phyloP scores from a whole-genome alignment of 2,113 vertebrate species.

The Raja brachyura region DNA sequence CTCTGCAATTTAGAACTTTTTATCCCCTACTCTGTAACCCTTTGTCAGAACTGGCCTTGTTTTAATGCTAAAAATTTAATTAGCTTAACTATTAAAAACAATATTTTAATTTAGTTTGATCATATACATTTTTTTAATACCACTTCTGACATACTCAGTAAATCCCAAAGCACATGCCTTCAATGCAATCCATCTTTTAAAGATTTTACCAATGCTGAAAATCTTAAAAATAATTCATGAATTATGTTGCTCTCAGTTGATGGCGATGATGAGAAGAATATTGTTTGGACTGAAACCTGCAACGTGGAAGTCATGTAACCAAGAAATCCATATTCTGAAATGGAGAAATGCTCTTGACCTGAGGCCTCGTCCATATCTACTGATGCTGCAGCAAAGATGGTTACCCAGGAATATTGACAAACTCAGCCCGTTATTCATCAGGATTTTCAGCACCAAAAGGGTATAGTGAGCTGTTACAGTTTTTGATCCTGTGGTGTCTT shows the following conservation, averaged over 20 bases:
- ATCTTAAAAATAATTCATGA: neutral
- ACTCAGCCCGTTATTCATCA: slow-evolving; percentile 29
- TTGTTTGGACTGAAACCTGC: slow-evolving; percentile 3
- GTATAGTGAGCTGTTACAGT: slow-evolving; percentile 43
- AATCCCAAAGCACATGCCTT: neutral
- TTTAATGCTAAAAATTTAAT: neutral
- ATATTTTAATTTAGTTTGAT: neutral
- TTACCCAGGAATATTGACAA: neutral
- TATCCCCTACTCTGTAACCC: too few relatives aligned
- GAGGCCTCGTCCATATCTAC: neutral
- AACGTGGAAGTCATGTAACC: neutral
- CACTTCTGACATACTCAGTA: neutral
- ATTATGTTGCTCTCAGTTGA: neutral
- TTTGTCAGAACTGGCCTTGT: neutral
- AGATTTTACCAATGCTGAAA: neutral
- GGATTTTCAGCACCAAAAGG: slow-evolving; percentile 51
- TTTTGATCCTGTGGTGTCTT: neutral
- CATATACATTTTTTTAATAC: neutral
- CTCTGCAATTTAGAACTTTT: too few relatives aligned
- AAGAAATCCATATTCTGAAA: neutral
- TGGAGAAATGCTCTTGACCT: neutral
- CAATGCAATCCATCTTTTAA: neutral
- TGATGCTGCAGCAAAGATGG: neutral
- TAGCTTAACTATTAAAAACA: neutral
- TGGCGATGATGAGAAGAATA: slow-evolving; percentile 28